A percentile compares a stretch with the other conserved stretches of the same genome.
phyloP scores from a whole-genome alignment of 2,797 vertebrate genomes.

The Decapterus maruadsi region DNA sequence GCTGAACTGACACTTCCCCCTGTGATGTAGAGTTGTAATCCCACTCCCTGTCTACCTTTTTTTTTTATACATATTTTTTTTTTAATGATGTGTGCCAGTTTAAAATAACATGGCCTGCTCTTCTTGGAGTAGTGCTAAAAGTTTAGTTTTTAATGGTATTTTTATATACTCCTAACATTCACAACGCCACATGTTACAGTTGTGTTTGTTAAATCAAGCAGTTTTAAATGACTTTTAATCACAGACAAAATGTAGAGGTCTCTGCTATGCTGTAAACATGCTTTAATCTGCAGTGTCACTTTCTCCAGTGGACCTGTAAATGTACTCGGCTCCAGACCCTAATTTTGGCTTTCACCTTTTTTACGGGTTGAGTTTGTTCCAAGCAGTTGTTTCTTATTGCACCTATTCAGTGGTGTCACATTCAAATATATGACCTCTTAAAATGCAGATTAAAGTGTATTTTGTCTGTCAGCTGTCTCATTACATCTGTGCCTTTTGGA shows the following conservation, averaged over 20 bases:
- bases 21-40: constrained; percentile 28
- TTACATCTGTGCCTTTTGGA: constrained; percentile 47
- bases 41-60: neutral
- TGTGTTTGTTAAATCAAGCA: constrained; percentile 60
- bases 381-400: constrained; percentile 29
- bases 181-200: constrained; percentile 52
- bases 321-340: constrained; percentile 17
- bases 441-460: constrained; percentile 58
- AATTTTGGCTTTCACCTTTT: neutral
- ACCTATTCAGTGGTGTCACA: neutral
- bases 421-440: constrained; percentile 29
- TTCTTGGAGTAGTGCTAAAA: constrained; percentile 62
- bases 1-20: constrained; percentile 75
- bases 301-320: constrained; percentile 23
- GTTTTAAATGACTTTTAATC: constrained; percentile 66
- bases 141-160: constrained; percentile 66
- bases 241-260: constrained; percentile 39
- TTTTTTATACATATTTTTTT: neutral
- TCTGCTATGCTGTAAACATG: constrained; percentile 11
- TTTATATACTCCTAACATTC: constrained; percentile 70
- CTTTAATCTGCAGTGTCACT: constrained; percentile 17
- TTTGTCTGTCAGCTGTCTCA: constrained; percentile 61
- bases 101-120: constrained; percentile 55
- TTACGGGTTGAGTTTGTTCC: neutral
- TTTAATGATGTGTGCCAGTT: constrained; percentile 46